Evolutionary conservation across 2,888 invertebrate genomes (phyloP).

Genomic region (Callinectes sapidus): DNA sequence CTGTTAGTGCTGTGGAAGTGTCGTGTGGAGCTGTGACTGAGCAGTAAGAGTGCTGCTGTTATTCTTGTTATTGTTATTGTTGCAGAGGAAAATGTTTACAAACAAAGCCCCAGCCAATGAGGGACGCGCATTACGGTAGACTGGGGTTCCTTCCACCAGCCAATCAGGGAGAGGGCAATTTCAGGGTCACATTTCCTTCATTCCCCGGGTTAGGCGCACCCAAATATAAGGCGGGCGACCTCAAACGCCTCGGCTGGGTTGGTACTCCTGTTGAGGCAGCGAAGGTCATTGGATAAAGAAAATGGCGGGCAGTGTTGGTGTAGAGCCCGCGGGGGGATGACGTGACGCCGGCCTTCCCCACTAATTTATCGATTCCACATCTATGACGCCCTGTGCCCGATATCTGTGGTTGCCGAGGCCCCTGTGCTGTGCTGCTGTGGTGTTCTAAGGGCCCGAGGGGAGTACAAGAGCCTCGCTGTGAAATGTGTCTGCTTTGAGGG

Average conservation of each 20-base stretch:
- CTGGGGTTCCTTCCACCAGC: too few relatives aligned
- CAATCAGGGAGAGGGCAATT: too few relatives aligned
- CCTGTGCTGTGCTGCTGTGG: background rate
- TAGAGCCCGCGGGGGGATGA: slow-evolving; percentile 45
- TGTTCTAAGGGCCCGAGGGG: background rate
- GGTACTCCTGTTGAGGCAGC: background rate
- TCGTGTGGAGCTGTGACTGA: too few relatives aligned
- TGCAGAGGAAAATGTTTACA: too few relatives aligned
- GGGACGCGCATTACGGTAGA: too few relatives aligned
- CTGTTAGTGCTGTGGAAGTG: too few relatives aligned
- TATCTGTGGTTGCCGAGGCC: background rate
- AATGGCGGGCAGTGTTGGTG: slow-evolving; percentile 42
- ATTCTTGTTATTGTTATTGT: too few relatives aligned
- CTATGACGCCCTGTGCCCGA: slow-evolving; percentile 24
- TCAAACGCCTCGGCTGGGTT: background rate
- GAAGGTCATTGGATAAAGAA: slow-evolving; percentile 44
- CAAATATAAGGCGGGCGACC: background rate
- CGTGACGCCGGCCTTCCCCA: slow-evolving; percentile 33
- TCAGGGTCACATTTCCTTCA: too few relatives aligned
- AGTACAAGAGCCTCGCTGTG: background rate
- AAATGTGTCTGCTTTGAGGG: background rate
- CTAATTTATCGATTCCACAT: slow-evolving; percentile 50
- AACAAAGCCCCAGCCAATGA: too few relatives aligned
- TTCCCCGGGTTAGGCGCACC: too few relatives aligned
- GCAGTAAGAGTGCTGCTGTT: too few relatives aligned